Percentiles rank a stretch among this genome's conserved stretches.
Evolutionary conservation across 2,888 invertebrate species (phyloP).

Genomic region (Chromoteleia sp.): DNA sequence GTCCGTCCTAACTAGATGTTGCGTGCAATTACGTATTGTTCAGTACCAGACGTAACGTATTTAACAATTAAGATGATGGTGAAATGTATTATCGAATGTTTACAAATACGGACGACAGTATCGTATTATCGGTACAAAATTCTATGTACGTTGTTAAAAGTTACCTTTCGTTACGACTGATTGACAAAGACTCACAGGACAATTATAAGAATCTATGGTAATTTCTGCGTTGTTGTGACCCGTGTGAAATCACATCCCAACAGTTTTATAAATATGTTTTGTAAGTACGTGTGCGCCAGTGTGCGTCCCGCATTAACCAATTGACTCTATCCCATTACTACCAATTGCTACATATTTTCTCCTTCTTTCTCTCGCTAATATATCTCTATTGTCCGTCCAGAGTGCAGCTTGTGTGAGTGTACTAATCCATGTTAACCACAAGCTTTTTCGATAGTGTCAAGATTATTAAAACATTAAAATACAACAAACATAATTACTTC

Average conservation of each 20-base stretch:
- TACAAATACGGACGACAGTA: slow-evolving; percentile 40
- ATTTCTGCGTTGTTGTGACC: slow-evolving; percentile 92
- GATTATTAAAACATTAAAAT: slow-evolving; percentile 35
- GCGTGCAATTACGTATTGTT: slow-evolving; percentile 75
- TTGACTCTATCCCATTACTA: slow-evolving; percentile 71
- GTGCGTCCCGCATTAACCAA: slow-evolving; percentile 81
- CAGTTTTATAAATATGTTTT: slow-evolving; percentile 84
- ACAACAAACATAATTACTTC: slow-evolving; percentile 1
- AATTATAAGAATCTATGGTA: slow-evolving; percentile 63
- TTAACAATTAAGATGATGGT: slow-evolving; percentile 13
- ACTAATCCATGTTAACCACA: slow-evolving; percentile 73
- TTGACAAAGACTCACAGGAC: slow-evolving; percentile 47
- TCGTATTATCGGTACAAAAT: slow-evolving; percentile 18
- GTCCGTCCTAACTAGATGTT: slow-evolving; percentile 81
- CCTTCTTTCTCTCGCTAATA: slow-evolving; percentile 74
- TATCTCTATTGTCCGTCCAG: slow-evolving; percentile 80
- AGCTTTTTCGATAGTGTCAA: slow-evolving; percentile 70
- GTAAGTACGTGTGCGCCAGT: slow-evolving; percentile 84
- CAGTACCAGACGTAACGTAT: slow-evolving; percentile 71
- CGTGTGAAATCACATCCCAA: slow-evolving; percentile 88
- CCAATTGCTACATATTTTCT: slow-evolving; percentile 74
- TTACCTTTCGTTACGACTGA: slow-evolving; percentile 46
- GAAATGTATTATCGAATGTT: slow-evolving; percentile 13
- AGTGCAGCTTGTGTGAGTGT: slow-evolving; percentile 82
- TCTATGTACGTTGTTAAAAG: slow-evolving; percentile 40